These are phyloP conservation scores for Brachionus sp. DNA, from an alignment of 1,140 invertebrate species.

Conservation along the genomic window DNA sequence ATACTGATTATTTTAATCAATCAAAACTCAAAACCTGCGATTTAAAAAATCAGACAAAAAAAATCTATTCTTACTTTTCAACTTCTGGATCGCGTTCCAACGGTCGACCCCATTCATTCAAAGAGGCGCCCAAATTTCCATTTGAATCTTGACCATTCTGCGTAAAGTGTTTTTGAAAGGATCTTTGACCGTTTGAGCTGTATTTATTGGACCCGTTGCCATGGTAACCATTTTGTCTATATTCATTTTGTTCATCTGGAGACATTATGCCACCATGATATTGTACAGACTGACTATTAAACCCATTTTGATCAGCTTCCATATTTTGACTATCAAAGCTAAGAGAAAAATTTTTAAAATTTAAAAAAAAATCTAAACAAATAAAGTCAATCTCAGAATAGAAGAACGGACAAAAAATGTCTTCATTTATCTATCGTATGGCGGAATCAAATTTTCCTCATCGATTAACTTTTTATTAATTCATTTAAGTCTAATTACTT, in stretches of 20 bases:
- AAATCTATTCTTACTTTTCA: not conserved
- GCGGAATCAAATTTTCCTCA: conserved; percentile 23
- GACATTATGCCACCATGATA: conserved; percentile 4
- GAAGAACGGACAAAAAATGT: conserved; percentile 1
- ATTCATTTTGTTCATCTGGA: not conserved
- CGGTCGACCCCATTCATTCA: conserved; percentile 21
- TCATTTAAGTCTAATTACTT: not conserved
- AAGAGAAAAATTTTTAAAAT: not conserved
- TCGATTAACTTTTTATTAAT: not conserved
- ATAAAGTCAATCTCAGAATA: conserved; percentile 10
- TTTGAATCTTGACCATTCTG: not conserved
- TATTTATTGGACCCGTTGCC: not conserved
- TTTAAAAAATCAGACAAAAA: not conserved
- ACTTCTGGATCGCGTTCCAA: not conserved
- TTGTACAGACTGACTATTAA: not conserved
- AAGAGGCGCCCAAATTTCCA: not conserved
- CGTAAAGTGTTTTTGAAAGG: not conserved
- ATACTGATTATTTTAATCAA: not conserved
- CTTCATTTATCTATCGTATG: not conserved
- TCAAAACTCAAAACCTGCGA: conserved; percentile 39
- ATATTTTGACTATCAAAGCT: conserved; percentile 9
- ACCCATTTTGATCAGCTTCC: not conserved
- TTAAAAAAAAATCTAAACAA: not conserved
- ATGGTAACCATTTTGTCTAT: not conserved
- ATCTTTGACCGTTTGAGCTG: not conserved